Percentiles rank a stretch among this genome's conserved stretches.
These are phyloP conservation scores for Myrmophylax atrothorax DNA, from an alignment of 2,113 vertebrate genomes.

Conservation along the genomic window DNA sequence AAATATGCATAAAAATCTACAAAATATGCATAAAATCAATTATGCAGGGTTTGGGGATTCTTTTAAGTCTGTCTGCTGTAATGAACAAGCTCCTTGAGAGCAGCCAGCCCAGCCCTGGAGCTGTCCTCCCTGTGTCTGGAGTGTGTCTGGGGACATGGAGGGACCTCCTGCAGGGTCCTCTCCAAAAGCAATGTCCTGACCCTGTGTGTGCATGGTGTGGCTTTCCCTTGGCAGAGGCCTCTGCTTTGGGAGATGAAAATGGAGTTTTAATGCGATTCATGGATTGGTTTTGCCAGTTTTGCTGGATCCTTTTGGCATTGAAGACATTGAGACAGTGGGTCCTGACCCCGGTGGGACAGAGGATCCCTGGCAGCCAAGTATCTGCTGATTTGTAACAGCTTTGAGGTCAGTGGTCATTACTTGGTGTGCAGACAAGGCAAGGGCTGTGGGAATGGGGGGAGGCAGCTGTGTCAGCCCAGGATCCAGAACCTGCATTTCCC, in stretches of 20 bases:
- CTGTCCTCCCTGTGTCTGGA: not conserved
- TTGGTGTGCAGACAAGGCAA: not conserved
- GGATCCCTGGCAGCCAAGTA: rapidly evolving
- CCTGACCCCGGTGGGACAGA: not conserved
- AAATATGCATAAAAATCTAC: constrained; percentile 6
- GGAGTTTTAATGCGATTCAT: not conserved
- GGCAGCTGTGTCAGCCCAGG: not conserved
- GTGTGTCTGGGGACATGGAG: not conserved
- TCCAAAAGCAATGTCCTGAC: not conserved
- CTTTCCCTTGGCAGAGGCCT: not conserved
- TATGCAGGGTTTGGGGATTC: not conserved
- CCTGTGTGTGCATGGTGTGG: rapidly evolving
- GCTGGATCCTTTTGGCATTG: not conserved
- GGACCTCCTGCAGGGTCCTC: not conserved
- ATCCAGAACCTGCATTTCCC: not conserved
- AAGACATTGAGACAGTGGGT: not conserved
- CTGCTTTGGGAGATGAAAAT: not conserved
- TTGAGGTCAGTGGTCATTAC: not conserved
- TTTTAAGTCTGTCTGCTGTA: not conserved
- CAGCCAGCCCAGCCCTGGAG: not conserved
- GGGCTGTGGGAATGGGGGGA: too few species aligned
- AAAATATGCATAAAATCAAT: constrained; percentile 24
- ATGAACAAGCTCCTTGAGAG: not conserved
- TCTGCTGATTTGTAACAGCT: not conserved
- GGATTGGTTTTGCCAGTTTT: not conserved